phyloP scores from a whole-genome alignment of 2,113 vertebrate genomes.

The Phyllopteryx taeniolatus region DNA sequence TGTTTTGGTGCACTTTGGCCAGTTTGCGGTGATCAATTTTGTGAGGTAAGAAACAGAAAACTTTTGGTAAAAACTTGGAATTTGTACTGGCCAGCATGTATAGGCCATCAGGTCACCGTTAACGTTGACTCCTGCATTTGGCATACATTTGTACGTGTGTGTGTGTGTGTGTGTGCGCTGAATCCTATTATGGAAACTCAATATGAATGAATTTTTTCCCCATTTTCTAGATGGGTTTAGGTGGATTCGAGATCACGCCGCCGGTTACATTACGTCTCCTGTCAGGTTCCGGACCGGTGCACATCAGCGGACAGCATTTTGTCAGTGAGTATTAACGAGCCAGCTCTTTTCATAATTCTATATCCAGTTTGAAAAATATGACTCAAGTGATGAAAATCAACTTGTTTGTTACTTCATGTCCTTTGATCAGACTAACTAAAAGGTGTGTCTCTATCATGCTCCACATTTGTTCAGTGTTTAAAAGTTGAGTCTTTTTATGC shows the following conservation, averaged over 20 bases:
- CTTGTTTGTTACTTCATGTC: not conserved
- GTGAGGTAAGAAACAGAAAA: too few species aligned
- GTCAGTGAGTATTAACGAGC: slow-evolving; percentile 68
- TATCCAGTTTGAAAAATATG: not conserved
- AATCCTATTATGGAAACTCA: not conserved
- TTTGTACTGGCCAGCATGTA: too few species aligned
- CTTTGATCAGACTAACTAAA: not conserved
- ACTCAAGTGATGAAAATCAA: not conserved
- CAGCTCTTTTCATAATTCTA: not conserved
- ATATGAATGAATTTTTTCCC: not conserved
- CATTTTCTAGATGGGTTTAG: slow-evolving; percentile 69
- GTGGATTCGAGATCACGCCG: slow-evolving; percentile 79
- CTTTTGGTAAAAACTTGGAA: too few species aligned
- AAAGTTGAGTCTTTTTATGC: not conserved
- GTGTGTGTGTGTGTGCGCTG: not conserved
- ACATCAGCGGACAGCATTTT: slow-evolving; percentile 80
- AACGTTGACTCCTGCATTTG: not conserved
- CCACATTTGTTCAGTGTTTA: not conserved
- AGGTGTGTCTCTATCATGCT: not conserved
- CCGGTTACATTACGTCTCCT: slow-evolving; percentile 77
- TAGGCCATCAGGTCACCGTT: too few species aligned
- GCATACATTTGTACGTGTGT: not conserved
- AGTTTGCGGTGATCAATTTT: too few species aligned
- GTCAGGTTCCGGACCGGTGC: slow-evolving; percentile 74
- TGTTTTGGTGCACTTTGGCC: too few species aligned